Conservation (phyloP, 2,888 invertebrate species). For the Stenodera caucasica region DNA sequence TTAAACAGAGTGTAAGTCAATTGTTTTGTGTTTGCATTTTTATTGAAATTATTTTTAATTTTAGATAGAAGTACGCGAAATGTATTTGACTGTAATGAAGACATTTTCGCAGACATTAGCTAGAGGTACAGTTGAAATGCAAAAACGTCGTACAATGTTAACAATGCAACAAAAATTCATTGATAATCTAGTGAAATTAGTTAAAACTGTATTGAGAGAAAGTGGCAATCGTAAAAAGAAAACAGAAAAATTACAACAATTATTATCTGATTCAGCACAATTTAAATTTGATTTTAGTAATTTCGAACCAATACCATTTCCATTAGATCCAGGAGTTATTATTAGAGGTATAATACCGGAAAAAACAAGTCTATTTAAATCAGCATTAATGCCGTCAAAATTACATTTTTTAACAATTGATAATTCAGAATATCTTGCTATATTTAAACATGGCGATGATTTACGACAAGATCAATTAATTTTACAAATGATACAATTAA, state of each 20-base stretch:
- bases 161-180: conserved; percentile 88
- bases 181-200: conserved; percentile 83
- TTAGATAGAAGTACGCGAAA: conserved; percentile 62
- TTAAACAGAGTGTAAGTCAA: conserved; percentile 68
- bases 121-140: conserved; percentile 71
- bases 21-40: background rate
- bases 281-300: conserved; percentile 85
- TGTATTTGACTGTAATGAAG: conserved; percentile 89
- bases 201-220: conserved; percentile 86
- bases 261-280: conserved; percentile 78
- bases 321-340: conserved; percentile 84
- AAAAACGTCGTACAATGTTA: conserved; percentile 74
- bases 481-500: conserved; percentile 95
- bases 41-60: conserved; percentile 13
- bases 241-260: conserved; percentile 82
- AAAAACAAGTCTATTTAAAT: conserved; percentile 93
- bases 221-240: conserved; percentile 91
- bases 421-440: conserved; percentile 86
- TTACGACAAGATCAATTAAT: conserved; percentile 96
- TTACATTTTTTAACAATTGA: conserved; percentile 84
- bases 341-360: conserved; percentile 88
- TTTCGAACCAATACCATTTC: conserved; percentile 92
- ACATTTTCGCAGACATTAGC: conserved; percentile 77
- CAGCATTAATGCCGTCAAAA: conserved; percentile 92
- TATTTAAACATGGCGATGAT: conserved; percentile 98